Base-by-base conservation (phyloP, 2,888 invertebrate genomes). In the Strigamia crassipes region DNA sequence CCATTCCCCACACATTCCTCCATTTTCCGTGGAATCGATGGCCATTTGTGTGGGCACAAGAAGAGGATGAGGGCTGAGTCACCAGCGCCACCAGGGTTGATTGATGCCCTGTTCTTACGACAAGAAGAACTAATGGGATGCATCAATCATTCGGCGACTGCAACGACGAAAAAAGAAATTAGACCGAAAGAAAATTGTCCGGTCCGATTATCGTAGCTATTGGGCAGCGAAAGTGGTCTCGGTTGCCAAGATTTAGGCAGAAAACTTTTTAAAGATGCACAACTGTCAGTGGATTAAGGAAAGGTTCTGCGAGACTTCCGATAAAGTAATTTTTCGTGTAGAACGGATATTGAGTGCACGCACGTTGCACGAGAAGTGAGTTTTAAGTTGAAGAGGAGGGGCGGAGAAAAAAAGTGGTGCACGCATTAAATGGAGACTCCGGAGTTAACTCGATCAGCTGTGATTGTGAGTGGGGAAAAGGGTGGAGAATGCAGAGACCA, bases 21-120 rank as follows among this genome's bases (percentile, higher is more conserved):
- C 56, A 56, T 56, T 18, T 56, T 18, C 21, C 9, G 56, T 56
- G n/a, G 56, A 56, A 56, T 56, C 56, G 56, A 56, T 56, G 56
- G 56, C 56, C 56, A 18, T 56, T 56, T 56, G 56, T 56, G 56
- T 56, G 56, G 56, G 56, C 56, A n/a, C 56, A 56, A 56, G 56
- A 21, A 56, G 56, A 18, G 46, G 56, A 38, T 38, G 38, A 38
- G 56, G 18, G n/a, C n/a, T 56, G 56, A 56, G 56, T 56, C 56
- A 56, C 56, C 21, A 56, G 56, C 56, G 56, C 56, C 56, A 56
- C 56, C 56, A 56, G 56, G 18, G 56, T 56, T 77, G 77, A 77
- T 77, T 77, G 77, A 77, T 77, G 77, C 77, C 38, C 34, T 77
- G 77, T 77, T 77, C 38, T 77, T 31, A 77, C 77, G 77, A 77